Percentiles rank a stretch among this genome's conserved stretches.
phyloP scores from a whole-genome alignment of 2,888 invertebrate species.

The Criorhina ranunculi region DNA sequence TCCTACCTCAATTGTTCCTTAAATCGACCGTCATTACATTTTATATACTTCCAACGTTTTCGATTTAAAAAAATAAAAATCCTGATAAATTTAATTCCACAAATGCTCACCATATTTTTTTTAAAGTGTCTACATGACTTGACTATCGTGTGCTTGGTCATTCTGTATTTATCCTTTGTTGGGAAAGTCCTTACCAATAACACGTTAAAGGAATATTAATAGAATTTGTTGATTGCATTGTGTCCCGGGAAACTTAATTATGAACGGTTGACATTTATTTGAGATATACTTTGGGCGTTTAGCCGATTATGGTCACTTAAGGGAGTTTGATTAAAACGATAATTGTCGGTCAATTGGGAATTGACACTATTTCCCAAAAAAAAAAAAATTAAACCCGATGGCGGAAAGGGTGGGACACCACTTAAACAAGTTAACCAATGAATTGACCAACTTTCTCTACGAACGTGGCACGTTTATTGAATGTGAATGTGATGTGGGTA shows the following conservation, averaged over 20 bases:
- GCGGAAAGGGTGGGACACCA: not conserved
- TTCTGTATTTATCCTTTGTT: not conserved
- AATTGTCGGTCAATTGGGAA: slow-evolving; percentile 59
- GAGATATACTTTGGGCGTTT: slow-evolving; percentile 45
- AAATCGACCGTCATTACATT: too few species aligned
- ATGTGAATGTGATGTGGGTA: slow-evolving; percentile 8
- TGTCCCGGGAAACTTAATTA: slow-evolving; percentile 57
- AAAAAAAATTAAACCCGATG: too few species aligned
- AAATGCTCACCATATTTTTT: slow-evolving; percentile 33
- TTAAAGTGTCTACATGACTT: not conserved
- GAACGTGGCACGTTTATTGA: slow-evolving; percentile 6
- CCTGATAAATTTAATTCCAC: too few species aligned
- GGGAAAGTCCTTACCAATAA: slow-evolving; percentile 18
- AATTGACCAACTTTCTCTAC: slow-evolving; percentile 21
- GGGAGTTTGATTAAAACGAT: slow-evolving; percentile 61
- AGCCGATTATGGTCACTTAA: slow-evolving; percentile 60
- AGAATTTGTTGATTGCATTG: slow-evolving; percentile 51
- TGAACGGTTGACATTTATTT: slow-evolving; percentile 65
- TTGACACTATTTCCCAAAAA: slow-evolving; percentile 22
- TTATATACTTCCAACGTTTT: too few species aligned
- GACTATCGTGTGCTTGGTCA: not conserved
- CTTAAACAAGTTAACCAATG: slow-evolving; percentile 23
- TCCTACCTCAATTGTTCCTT: too few species aligned
- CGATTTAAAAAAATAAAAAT: too few species aligned
- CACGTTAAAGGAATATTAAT: slow-evolving; percentile 54